These are phyloP conservation scores for Gephyroberyx darwinii DNA, from an alignment of 2,797 vertebrate genomes.

Conservation along the genomic window DNA sequence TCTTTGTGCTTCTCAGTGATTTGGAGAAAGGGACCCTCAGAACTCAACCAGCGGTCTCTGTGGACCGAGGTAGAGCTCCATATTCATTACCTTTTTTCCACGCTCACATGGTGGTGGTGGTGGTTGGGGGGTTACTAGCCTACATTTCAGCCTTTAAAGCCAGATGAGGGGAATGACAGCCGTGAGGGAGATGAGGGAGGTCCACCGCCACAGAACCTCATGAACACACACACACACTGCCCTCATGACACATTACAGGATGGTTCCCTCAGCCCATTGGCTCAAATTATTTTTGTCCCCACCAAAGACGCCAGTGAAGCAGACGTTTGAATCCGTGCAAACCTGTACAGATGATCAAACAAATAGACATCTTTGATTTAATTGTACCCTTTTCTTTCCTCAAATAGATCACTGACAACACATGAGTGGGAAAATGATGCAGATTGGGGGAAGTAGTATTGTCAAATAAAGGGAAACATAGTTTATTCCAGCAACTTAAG, in stretches of 20 bases:
- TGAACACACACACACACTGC: constrained; percentile 66
- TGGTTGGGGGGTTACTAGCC: constrained; percentile 73
- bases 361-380: constrained; percentile 46
- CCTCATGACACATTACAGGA: constrained; percentile 75
- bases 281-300: constrained; percentile 51
- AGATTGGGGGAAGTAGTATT: background rate
- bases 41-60: constrained; percentile 72
- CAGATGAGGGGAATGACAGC: constrained; percentile 57
- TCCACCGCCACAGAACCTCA: constrained; percentile 67
- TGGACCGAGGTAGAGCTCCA: constrained; percentile 73
- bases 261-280: constrained; percentile 64
- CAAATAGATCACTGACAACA: background rate
- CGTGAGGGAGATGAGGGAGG: constrained; percentile 63
- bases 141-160: constrained; percentile 72
- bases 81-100: constrained; percentile 76
- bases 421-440: background rate
- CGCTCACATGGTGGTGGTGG: constrained; percentile 50
- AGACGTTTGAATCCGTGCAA: constrained; percentile 4
- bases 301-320: constrained; percentile 42
- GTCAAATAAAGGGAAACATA: background rate
- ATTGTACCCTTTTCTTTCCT: background rate
- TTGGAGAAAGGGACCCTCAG: constrained; percentile 72
- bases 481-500: background rate
- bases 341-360: constrained; percentile 22
- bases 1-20: constrained; percentile 73